Conservation (phyloP, 1,140 invertebrate species). For the Daktulosphaira vitifoliae region DNA sequence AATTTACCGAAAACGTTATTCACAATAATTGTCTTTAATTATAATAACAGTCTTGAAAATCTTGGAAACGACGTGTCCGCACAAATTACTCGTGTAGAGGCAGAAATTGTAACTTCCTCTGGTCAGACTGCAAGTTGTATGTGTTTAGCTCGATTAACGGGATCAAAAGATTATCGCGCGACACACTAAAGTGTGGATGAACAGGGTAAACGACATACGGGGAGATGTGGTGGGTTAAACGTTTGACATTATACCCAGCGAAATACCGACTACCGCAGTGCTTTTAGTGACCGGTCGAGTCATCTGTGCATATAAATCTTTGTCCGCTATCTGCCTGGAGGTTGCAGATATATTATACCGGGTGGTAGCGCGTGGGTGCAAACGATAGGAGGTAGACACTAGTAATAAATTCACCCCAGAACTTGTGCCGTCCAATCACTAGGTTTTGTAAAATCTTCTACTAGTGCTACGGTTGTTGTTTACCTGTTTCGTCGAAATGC, state of each 20-base stretch:
- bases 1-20: no score
- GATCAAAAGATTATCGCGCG: conserved; percentile 23
- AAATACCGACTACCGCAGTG: background rate
- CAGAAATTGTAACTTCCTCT: no score
- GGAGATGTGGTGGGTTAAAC: background rate
- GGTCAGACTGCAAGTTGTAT: conserved; percentile 15
- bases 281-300: background rate
- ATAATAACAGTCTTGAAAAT: no score
- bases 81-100: conserved; percentile 5
- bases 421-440: background rate
- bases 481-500: background rate
- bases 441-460: background rate
- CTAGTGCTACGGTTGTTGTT: no score
- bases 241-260: background rate
- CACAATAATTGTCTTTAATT: no score
- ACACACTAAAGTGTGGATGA: conserved; percentile 1
- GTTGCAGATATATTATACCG: background rate
- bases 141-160: conserved; percentile 13
- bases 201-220: no score
- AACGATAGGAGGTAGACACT: background rate
- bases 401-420: conserved; percentile 24
- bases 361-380: background rate
- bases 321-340: background rate
- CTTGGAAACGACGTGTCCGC: no score
- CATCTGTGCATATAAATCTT: background rate